phyloP scores from a whole-genome alignment of 2,113 vertebrate genomes.

The Centropristis striata region DNA sequence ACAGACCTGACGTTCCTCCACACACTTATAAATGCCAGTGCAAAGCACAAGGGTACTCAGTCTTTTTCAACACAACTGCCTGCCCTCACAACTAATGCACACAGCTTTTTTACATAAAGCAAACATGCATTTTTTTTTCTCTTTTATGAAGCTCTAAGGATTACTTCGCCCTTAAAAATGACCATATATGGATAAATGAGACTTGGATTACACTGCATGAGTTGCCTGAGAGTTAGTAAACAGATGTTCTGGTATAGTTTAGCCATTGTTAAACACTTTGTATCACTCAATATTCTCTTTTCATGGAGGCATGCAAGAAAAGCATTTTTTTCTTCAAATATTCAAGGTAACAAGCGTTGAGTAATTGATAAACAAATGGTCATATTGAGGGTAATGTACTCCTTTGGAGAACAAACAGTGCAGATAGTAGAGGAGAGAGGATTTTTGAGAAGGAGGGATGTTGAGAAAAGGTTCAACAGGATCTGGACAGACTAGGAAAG shows the following conservation, averaged over 20 bases:
- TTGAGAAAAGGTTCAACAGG: background rate
- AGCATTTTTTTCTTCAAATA: too few species aligned
- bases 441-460: background rate
- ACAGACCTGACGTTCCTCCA: conserved; percentile 50
- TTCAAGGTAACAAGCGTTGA: too few species aligned
- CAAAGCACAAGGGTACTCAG: conserved; percentile 22
- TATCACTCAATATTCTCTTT: too few species aligned
- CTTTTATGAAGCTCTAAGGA: background rate
- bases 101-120: background rate
- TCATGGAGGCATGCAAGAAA: too few species aligned
- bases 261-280: too few species aligned
- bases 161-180: too few species aligned
- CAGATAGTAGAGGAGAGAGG: background rate
- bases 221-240: too few species aligned
- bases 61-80: conserved; percentile 1
- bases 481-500: background rate
- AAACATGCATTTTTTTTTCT: conserved; percentile 1
- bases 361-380: too few species aligned
- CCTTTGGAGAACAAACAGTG: background rate
- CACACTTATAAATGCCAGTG: conserved; percentile 22
- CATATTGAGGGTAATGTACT: too few species aligned
- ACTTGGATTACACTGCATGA: too few species aligned
- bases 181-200: too few species aligned
- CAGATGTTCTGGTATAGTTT: too few species aligned
- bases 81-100: background rate